Conservation (phyloP, 1,140 invertebrate genomes). For the Latrodectus geometricus region DNA sequence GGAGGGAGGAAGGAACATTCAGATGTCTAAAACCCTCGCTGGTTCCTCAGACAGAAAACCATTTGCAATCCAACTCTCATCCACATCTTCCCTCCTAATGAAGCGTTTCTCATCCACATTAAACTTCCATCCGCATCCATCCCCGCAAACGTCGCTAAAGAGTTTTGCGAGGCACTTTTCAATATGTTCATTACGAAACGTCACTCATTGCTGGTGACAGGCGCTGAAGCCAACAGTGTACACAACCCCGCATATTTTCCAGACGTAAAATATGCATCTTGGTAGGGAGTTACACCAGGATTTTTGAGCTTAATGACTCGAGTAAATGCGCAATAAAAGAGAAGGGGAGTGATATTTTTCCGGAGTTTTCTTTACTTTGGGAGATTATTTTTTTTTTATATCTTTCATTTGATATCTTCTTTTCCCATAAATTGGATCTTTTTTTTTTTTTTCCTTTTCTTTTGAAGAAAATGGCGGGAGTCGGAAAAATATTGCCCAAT, state of each 20-base stretch:
- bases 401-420: not conserved
- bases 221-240: not conserved
- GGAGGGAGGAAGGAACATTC: not conserved
- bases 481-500: too few species aligned
- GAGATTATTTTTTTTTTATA: not conserved
- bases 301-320: conserved; percentile 14
- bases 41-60: not conserved
- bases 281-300: not conserved
- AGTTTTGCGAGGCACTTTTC: conserved; percentile 16
- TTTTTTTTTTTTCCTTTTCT: too few species aligned
- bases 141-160: not conserved
- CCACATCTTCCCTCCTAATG: not conserved
- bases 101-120: not conserved
- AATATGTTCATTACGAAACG: conserved; percentile 30
- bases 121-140: not conserved
- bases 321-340: conserved; percentile 10
- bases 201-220: not conserved
- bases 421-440: too few species aligned
- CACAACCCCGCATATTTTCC: not conserved
- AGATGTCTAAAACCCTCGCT: not conserved
- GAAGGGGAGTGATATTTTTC: not conserved
- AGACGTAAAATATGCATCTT: conserved; percentile 3
- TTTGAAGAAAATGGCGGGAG: too few species aligned
- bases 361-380: not conserved
- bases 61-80: not conserved